Evolutionary conservation across 2,113 vertebrate genomes (phyloP), one percentile per base, ranked within the genome.

Genomic region (Scomber scombrus): DNA sequence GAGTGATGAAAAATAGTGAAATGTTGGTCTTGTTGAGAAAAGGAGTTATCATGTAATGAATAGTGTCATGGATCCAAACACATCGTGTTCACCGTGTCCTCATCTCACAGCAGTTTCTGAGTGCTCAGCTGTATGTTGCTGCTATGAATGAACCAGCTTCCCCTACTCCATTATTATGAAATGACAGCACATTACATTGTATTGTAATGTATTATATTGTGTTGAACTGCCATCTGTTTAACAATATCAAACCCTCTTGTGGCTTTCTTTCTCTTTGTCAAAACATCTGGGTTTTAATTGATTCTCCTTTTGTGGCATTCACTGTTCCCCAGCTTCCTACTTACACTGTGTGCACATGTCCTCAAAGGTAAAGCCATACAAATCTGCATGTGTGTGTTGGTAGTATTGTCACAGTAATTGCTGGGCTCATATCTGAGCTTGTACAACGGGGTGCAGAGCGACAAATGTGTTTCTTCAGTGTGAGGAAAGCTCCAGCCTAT

Each of bases 251-350:
- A n/a, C 23, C 49, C 40, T 29, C 49, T 29, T 11, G 12, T 18
- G 40, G 60, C 51, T 74, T 46, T 60, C 43, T 51, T 50, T 71
- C 50, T 68, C 74, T 86, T 87, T 90, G 80, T 89, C 78, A 84
- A 84, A 75, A 75, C 90, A 91, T 88, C 90, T 92, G 88, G 85
- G 40, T 46, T 82, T 60, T 77, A 84, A 91, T 78, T 82, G 78
- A 71, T 61, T 71, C 52, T 52, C 21, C 29, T 66, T 76, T 40
- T 78, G 56, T 64, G 47, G n/a, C 61, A 76, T 81, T 85, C 60
- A 72, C 34, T 62, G 26, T 58, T 78, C 15, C 70, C 70, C 66
- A 49, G 61, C 72, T 89, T 85, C 88, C 79, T 74, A 46, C 74
- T 81, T n/a, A 72, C 18, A 85, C 73, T 71, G 50, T 49, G 26